Percentiles rank a stretch among this genome's conserved stretches.
Conservation (phyloP, 2,113 vertebrate genomes). For the Phylloscopus whistleri region DNA sequence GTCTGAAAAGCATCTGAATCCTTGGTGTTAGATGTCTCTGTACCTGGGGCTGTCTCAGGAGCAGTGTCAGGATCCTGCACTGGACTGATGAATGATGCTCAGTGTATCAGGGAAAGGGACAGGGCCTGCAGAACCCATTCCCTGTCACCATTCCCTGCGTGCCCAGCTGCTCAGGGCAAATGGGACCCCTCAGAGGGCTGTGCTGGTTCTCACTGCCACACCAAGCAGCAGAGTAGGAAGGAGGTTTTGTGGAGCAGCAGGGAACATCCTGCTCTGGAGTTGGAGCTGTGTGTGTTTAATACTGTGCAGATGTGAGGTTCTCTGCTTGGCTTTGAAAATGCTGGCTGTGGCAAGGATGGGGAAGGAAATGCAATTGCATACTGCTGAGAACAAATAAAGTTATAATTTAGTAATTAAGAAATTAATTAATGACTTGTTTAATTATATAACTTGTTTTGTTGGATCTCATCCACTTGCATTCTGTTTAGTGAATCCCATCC, state of each 20-base stretch:
- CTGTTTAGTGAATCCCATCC: constrained; percentile 35
- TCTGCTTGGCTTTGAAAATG: not conserved
- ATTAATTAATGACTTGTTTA: constrained; percentile 32
- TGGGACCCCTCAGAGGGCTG: not conserved
- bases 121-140: not conserved
- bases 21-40: not conserved
- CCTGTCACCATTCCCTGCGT: not conserved
- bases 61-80: not conserved
- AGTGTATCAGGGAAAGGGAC: too few species aligned
- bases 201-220: not conserved
- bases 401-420: constrained; percentile 31
- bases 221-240: not conserved
- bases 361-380: not conserved
- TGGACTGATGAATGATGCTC: not conserved
- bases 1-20: not conserved
- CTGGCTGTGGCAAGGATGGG: not conserved
- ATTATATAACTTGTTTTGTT: constrained; percentile 19
- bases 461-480: not conserved
- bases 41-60: not conserved
- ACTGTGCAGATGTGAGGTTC: not conserved
- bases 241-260: not conserved
- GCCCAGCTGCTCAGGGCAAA: not conserved
- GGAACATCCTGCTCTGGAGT: not conserved
- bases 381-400: constrained; percentile 4
- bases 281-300: not conserved